Base-by-base conservation (phyloP, 30 jellyfish, hydroid and myxozoan genomes). In the Clytia hemisphaerica region DNA sequence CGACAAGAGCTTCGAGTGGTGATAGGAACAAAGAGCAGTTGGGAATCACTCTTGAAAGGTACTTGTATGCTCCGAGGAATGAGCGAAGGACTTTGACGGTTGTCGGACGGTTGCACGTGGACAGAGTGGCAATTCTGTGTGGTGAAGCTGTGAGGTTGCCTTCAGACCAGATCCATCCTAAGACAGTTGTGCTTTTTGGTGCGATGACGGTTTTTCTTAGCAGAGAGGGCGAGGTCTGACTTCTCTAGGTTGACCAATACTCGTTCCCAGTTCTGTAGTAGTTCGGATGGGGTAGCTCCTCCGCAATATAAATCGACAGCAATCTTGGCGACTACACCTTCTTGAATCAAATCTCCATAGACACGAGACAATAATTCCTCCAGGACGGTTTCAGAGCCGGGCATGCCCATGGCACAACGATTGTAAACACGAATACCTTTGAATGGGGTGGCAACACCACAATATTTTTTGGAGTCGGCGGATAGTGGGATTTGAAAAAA, bases 401-500 rank as follows among this genome's bases (percentile, higher is more conserved):
- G 53, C 53, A 42, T 42, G 12, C 53, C 53, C 53, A 42, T 42
- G 12, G n/a, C 15, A 42, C 53, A 9, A 9, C 53, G 12, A 42
- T 42, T n/a, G n/a, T 42, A 42, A 9, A 42, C 15, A n/a, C 12
- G 53, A 9, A 42, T n/a, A 9, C 12, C 53, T 42, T 42, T 42
- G 53, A n/a, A 42, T 42, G n/a, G 53, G 12, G 53, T 42, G n/a
- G 53, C 53, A 42, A 42, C 53, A 42, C n/a, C 53, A 42, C 53
- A 42, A n/a, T 42, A 42, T 42, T 42, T 42, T n/a, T 10, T 42
- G n/a, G 53, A 42, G 12, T 42, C 15, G 12, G 12, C 18, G 53
- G 86, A 36, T 22, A 58, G 29, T 37, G 86, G 86, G 53, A 73
- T 58, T 57, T 73, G 86, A 57, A 58, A 18, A 10, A 42, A 42